phyloP scores from a whole-genome alignment of 2,113 vertebrate genomes.

The Andinoacara biseriatus region DNA sequence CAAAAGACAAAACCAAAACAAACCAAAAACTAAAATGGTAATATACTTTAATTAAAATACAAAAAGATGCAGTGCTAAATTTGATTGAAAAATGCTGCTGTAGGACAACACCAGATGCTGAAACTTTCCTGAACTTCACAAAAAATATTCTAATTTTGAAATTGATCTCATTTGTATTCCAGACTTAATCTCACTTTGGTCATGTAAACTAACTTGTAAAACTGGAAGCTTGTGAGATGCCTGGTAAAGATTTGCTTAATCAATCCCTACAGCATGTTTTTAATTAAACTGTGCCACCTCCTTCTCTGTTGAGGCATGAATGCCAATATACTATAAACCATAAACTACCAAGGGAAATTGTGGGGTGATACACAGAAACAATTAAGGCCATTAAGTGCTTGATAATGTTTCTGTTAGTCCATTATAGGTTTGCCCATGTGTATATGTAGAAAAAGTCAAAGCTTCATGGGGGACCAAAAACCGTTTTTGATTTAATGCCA shows the following conservation, averaged over 20 bases:
- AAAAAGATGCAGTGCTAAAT: neutral
- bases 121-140: neutral
- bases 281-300: constrained; percentile 26
- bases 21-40: neutral
- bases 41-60: neutral
- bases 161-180: neutral
- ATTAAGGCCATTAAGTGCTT: constrained; percentile 45
- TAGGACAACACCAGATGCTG: no score
- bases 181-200: constrained; percentile 1
- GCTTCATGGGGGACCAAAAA: constrained; percentile 24
- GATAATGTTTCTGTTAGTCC: constrained; percentile 33
- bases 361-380: constrained; percentile 23
- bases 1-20: neutral
- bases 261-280: constrained; percentile 13
- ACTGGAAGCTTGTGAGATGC: neutral
- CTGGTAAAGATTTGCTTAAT: constrained; percentile 27
- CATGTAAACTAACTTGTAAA: constrained; percentile 9
- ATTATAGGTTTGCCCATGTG: constrained; percentile 47
- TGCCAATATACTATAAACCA: neutral
- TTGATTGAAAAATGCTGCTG: neutral
- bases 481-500: constrained; percentile 33
- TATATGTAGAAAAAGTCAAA: constrained; percentile 1
- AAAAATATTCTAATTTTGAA: neutral
- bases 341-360: constrained; percentile 15
- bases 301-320: constrained; percentile 4